Conservation (phyloP, 2,888 invertebrate species). For the Rhabditoides inermis region DNA sequence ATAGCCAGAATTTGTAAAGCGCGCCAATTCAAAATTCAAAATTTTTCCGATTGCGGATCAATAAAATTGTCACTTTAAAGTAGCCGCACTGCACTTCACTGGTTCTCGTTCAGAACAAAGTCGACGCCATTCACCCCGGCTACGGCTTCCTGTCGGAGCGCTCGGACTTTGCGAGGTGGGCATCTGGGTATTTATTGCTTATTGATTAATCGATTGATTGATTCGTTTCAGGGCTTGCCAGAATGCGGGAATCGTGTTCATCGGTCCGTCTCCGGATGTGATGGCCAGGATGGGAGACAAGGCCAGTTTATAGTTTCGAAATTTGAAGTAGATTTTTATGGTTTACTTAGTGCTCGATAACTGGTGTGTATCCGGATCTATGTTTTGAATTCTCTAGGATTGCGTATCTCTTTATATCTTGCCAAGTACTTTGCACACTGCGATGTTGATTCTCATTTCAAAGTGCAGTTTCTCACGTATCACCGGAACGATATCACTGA, state of each 20-base stretch:
- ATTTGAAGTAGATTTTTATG: slow-evolving; percentile 82
- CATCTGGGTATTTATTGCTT: no score
- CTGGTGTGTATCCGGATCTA: not conserved
- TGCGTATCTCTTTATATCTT: no score
- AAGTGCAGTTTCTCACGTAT: no score
- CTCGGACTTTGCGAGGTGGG: slow-evolving; percentile 83
- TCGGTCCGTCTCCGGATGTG: slow-evolving; percentile 85
- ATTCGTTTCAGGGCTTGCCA: slow-evolving; percentile 64
- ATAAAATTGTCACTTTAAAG: no score
- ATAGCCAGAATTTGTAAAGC: no score
- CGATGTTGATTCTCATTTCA: no score
- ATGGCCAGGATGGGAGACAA: slow-evolving; percentile 98
- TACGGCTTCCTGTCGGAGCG: slow-evolving; percentile 87
- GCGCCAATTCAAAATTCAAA: no score
- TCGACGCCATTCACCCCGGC: slow-evolving; percentile 80
- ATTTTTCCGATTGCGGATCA: no score
- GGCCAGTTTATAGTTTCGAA: no score
- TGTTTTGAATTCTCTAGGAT: slow-evolving; percentile 7
- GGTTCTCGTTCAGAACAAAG: slow-evolving; percentile 31
- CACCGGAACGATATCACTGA: no score
- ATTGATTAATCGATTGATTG: not conserved
- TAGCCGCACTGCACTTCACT: no score
- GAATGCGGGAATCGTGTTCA: slow-evolving; percentile 67
- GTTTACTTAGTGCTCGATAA: slow-evolving; percentile 81
- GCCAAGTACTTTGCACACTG: no score